Evolutionary conservation across 2,797 vertebrate species (phyloP).

Genomic region (Malurus splendens): DNA sequence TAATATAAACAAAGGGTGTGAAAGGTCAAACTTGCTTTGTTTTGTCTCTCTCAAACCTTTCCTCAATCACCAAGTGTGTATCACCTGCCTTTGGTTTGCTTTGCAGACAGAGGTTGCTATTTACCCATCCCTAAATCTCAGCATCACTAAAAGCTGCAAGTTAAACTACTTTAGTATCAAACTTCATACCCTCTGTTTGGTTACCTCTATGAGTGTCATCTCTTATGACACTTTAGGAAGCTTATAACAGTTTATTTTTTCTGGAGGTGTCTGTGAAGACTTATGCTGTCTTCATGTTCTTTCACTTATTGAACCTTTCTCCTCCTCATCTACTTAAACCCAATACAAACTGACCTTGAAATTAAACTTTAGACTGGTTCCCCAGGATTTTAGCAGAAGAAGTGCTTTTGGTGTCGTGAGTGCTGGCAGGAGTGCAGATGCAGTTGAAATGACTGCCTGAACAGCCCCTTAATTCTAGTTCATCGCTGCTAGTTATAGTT

Average conservation of each 20-base stretch:
- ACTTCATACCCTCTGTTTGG: background rate
- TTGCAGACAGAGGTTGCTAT: background rate
- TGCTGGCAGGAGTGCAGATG: background rate
- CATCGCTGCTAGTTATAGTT: background rate
- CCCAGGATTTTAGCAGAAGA: background rate
- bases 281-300: background rate
- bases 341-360: background rate
- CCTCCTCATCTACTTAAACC: background rate
- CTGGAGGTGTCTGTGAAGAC: background rate
- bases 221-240: background rate
- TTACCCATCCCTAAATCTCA: background rate
- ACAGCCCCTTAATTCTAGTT: background rate
- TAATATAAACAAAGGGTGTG: fast-evolving
- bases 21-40: background rate
- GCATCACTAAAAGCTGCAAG: background rate
- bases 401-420: background rate
- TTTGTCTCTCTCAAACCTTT: background rate
- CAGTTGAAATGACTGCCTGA: background rate
- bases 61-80: fast-evolving
- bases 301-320: background rate
- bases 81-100: background rate
- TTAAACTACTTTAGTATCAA: background rate
- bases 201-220: background rate
- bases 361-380: background rate
- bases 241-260: background rate